phyloP scores from a whole-genome alignment of 2,888 invertebrate genomes.

The Matsumyia berberina region DNA sequence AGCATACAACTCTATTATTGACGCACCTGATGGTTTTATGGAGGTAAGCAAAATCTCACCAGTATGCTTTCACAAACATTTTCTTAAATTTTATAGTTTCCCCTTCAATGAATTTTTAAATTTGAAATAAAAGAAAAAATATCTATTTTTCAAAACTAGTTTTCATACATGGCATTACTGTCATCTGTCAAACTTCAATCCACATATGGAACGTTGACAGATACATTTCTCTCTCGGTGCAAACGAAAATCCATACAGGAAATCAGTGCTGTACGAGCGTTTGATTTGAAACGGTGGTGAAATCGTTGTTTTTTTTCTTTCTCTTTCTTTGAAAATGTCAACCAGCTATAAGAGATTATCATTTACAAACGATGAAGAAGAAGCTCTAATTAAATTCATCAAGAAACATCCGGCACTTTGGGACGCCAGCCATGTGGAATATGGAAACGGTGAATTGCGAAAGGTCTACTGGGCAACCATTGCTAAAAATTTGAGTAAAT shows the following conservation, averaged over 20 bases:
- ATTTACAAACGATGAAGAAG: slow-evolving; percentile 74
- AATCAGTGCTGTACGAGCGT: slow-evolving; percentile 41
- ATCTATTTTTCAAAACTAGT: slow-evolving; percentile 1
- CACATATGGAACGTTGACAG: slow-evolving; percentile 14
- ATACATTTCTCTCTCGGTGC: slow-evolving; percentile 9
- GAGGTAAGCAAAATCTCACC: no score
- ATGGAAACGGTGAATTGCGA: slow-evolving; percentile 64
- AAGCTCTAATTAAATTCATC: slow-evolving; percentile 58
- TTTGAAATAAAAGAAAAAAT: not conserved
- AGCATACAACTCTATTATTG: no score
- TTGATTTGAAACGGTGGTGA: slow-evolving; percentile 31
- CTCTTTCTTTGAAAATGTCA: slow-evolving; percentile 30
- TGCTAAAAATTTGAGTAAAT: slow-evolving; percentile 57
- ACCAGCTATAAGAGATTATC: slow-evolving; percentile 67
- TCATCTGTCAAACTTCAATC: slow-evolving; percentile 9
- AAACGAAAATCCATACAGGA: slow-evolving; percentile 58
- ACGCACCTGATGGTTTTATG: no score
- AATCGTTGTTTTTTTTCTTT: not conserved
- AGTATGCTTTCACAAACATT: no score
- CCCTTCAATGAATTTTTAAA: no score
- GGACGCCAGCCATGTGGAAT: slow-evolving; percentile 65
- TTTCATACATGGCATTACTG: slow-evolving; percentile 6
- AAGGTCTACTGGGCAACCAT: slow-evolving; percentile 64
- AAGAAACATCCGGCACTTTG: slow-evolving; percentile 69
- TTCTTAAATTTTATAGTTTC: no score